phyloP scores from a whole-genome alignment of 1,140 invertebrate genomes.

The Drosophila takahashii region DNA sequence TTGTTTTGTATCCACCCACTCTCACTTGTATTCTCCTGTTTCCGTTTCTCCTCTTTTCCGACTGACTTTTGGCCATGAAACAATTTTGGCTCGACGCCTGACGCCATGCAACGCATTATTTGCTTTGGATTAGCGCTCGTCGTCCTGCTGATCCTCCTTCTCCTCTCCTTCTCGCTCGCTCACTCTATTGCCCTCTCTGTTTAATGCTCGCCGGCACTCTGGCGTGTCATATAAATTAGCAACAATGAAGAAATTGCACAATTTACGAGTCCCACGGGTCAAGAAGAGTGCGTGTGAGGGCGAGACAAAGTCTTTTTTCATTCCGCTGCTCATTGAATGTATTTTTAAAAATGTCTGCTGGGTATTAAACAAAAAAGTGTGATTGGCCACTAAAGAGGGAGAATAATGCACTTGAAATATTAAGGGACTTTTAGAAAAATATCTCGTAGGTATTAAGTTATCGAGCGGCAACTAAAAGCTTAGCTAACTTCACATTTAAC shows the following conservation, averaged over 20 bases:
- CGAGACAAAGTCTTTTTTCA: constrained; percentile 39
- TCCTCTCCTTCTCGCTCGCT: background rate
- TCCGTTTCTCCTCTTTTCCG: constrained; percentile 13
- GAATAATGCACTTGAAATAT: background rate
- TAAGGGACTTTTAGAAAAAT: background rate
- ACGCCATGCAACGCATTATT: constrained; percentile 68
- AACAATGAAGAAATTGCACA: constrained; percentile 77
- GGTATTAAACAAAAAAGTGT: constrained; percentile 49
- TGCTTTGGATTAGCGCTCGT: constrained; percentile 73
- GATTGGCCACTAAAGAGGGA: background rate
- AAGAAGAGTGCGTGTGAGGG: constrained; percentile 22
- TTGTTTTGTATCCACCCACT: constrained; percentile 8
- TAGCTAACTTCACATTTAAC: too few species aligned
- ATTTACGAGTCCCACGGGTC: constrained; percentile 73
- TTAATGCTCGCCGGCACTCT: constrained; percentile 16
- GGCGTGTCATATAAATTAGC: constrained; percentile 77
- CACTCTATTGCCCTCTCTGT: background rate
- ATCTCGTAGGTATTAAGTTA: too few species aligned
- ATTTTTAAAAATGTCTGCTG: constrained; percentile 72
- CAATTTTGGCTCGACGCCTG: constrained; percentile 50
- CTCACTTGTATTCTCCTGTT: constrained; percentile 4
- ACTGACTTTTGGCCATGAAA: constrained; percentile 66
- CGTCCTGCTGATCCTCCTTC: constrained; percentile 36
- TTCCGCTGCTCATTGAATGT: constrained; percentile 52
- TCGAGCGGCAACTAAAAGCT: too few species aligned